A percentile compares a stretch with the other conserved stretches of the same genome.
These are phyloP conservation scores for Neria commutata DNA, from an alignment of 2,888 invertebrate genomes.

Conservation along the genomic window DNA sequence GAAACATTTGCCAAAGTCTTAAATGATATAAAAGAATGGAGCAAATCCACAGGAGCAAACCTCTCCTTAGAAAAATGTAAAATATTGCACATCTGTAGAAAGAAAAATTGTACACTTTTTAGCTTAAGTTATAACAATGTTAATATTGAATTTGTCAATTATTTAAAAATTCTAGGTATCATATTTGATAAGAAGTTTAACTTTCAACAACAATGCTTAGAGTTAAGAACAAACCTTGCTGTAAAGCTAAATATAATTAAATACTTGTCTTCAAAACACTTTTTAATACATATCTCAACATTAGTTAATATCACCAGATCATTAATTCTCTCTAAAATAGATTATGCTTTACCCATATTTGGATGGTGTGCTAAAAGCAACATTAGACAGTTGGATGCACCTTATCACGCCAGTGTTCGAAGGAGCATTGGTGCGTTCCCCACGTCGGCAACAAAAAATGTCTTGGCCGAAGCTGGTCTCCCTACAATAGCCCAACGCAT, in stretches of 20 bases:
- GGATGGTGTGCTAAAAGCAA: too few relatives aligned
- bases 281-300: too few relatives aligned
- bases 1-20: neutral
- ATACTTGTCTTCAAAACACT: constrained; percentile 11
- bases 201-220: constrained; percentile 11
- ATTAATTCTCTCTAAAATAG: too few relatives aligned
- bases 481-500: too few relatives aligned
- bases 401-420: too few relatives aligned
- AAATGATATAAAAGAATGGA: constrained; percentile 3
- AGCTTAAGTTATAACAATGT: neutral
- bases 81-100: constrained; percentile 16
- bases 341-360: too few relatives aligned
- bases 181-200: constrained; percentile 12
- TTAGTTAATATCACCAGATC: too few relatives aligned
- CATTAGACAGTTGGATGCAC: too few relatives aligned
- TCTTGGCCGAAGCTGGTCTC: too few relatives aligned
- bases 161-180: constrained; percentile 12
- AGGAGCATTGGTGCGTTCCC: too few relatives aligned
- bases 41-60: constrained; percentile 7
- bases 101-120: constrained; percentile 4
- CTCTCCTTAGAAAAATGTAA: constrained; percentile 18
- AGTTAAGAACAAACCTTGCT: constrained; percentile 16
- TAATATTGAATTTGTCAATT: neutral
- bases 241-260: constrained; percentile 16
- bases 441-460: too few relatives aligned